Conservation (phyloP, 2,888 invertebrate species). For the Drosophila fungiperda region DNA sequence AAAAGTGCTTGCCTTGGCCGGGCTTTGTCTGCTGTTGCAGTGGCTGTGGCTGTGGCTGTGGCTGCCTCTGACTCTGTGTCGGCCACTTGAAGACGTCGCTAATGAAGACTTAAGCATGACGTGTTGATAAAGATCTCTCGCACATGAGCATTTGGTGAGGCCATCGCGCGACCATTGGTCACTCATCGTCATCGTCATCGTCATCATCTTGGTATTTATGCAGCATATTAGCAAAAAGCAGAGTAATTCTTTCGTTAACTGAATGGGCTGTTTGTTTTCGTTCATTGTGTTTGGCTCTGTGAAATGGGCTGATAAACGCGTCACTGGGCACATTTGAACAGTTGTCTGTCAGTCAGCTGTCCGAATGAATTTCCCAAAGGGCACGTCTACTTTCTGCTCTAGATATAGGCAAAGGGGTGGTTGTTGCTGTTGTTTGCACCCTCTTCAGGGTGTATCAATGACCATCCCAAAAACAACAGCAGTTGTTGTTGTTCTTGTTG, state of each 20-base stretch:
- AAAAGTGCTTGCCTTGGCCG: constrained; percentile 24
- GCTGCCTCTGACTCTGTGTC: constrained; percentile 22
- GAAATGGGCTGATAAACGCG: constrained; percentile 71
- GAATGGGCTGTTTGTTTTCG: constrained; percentile 37
- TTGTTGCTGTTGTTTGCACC: constrained; percentile 53
- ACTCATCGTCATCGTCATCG: constrained; percentile 22
- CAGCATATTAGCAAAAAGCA: constrained; percentile 19
- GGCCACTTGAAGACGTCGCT: constrained; percentile 67
- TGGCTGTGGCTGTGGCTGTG: constrained; percentile 9
- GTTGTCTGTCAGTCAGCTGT: constrained; percentile 64
- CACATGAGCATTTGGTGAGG: constrained; percentile 33
- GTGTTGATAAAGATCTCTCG: constrained; percentile 76
- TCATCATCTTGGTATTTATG: constrained; percentile 41
- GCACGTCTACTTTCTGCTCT: constrained; percentile 33
- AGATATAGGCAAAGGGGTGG: constrained; percentile 56
- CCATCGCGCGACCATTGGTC: constrained; percentile 41
- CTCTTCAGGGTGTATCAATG: constrained; percentile 71
- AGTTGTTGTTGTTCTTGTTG: constrained; percentile 39
- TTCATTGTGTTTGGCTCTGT: constrained; percentile 13
- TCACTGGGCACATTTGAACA: constrained; percentile 67
- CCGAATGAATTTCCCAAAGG: constrained; percentile 67
- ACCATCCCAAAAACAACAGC: constrained; percentile 55
- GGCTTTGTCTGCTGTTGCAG: constrained; percentile 37
- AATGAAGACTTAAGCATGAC: constrained; percentile 84
- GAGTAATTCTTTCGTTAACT: constrained; percentile 21